phyloP scores from a whole-genome alignment of 2,888 invertebrate species.

The Epistrophella euchroma region DNA sequence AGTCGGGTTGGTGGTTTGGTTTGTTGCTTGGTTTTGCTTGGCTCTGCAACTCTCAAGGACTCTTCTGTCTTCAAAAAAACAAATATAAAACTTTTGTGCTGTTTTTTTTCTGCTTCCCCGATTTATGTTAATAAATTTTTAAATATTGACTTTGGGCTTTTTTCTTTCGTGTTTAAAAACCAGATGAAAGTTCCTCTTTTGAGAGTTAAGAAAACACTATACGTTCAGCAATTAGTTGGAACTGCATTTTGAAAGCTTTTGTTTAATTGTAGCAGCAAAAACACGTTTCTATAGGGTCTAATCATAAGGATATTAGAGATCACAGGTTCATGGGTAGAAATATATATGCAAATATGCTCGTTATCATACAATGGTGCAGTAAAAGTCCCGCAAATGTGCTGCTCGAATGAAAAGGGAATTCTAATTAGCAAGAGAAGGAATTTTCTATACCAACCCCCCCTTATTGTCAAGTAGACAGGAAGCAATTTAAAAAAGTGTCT shows the following conservation, averaged over 20 bases:
- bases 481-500: constrained; percentile 71
- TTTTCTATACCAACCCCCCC: constrained; percentile 1
- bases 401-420: constrained; percentile 56
- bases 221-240: constrained; percentile 56
- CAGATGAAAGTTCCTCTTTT: constrained; percentile 37
- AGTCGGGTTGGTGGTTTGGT: background rate
- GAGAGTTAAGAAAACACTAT: constrained; percentile 61
- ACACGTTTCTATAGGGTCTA: constrained; percentile 51
- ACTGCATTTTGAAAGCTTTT: constrained; percentile 60
- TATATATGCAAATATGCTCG: constrained; percentile 31
- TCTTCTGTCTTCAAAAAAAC: constrained; percentile 16
- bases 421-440: constrained; percentile 66
- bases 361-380: constrained; percentile 72
- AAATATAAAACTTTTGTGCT: constrained; percentile 17
- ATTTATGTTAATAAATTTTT: constrained; percentile 68
- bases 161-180: constrained; percentile 20
- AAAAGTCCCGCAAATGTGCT: constrained; percentile 66
- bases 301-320: constrained; percentile 42
- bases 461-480: constrained; percentile 51
- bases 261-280: constrained; percentile 52
- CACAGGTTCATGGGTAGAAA: constrained; percentile 29
- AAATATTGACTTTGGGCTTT: constrained; percentile 69
- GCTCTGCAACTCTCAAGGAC: constrained; percentile 53
- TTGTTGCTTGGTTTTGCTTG: background rate
- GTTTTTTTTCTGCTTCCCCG: constrained; percentile 1